Evolutionary conservation across 2,797 vertebrate species (phyloP).

Genomic region (Meda fulgida): DNA sequence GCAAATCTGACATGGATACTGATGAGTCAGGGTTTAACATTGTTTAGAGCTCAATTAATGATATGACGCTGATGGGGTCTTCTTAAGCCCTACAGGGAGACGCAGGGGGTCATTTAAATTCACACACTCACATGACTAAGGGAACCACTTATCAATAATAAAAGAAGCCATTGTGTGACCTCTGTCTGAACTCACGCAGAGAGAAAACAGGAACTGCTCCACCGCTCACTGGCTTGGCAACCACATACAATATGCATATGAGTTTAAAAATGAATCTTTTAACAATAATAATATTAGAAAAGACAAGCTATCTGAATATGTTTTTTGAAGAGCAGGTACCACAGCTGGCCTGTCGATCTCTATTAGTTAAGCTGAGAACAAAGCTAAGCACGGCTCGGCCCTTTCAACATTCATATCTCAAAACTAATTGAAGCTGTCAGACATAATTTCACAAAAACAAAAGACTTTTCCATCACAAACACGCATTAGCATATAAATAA

Average conservation of each 20-base stretch:
- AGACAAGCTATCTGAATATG: not conserved
- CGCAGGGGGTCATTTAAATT: slow-evolving; percentile 22
- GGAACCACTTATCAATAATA: slow-evolving; percentile 43
- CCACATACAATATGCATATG: slow-evolving; percentile 3
- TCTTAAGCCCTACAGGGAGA: slow-evolving; percentile 28
- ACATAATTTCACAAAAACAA: slow-evolving; percentile 28
- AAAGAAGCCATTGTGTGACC: slow-evolving; percentile 28
- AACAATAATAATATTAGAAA: not conserved
- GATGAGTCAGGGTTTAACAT: slow-evolving; percentile 15
- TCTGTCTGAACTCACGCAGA: slow-evolving; percentile 38
- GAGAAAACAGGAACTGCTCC: slow-evolving; percentile 38
- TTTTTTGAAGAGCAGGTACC: slow-evolving; percentile 2
- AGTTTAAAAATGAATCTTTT: not conserved
- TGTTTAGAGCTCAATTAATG: slow-evolving; percentile 19
- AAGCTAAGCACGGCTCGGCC: slow-evolving; percentile 3
- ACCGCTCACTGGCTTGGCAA: not conserved
- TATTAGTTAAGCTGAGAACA: slow-evolving; percentile 37
- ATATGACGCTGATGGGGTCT: slow-evolving; percentile 10
- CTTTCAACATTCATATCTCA: slow-evolving; percentile 25
- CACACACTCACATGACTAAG: slow-evolving; percentile 27
- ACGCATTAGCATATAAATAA: slow-evolving; percentile 37
- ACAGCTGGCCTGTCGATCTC: slow-evolving; percentile 36
- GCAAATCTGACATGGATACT: not conserved
- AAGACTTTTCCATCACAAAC: slow-evolving; percentile 24
- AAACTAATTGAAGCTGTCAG: slow-evolving; percentile 46